Evolutionary conservation across 2,113 vertebrate species (phyloP), one percentile per base, ranked within the genome.

Genomic region (Bambusicola thoracicus): DNA sequence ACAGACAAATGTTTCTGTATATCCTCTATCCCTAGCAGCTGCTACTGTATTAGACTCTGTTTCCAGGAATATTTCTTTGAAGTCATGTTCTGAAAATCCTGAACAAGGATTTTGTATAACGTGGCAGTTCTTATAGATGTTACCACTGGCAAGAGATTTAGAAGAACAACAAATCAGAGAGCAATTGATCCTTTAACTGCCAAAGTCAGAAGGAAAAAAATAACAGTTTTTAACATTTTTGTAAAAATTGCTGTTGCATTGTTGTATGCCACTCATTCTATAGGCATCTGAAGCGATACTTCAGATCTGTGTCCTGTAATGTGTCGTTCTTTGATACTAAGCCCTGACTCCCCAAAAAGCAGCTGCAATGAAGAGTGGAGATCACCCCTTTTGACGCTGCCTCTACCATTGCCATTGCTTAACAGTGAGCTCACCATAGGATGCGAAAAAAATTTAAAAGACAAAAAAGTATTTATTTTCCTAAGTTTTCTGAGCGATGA

Each of bases 51-150:
- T 87, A 70, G 58, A 34, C 44, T 48, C 8, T 68, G 72, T 87
- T 94, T 91, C 76, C 72, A 93, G 89, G 43, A 72, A 72, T 21
- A 75, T 68, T 81, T 72, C 34, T 92, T 89, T 89, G 72, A 94
- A 89, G 59, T 70, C 2, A 1, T 48, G 29, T 30, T 75, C n/a
- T 75, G 61, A 89, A 91, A 85, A 89, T 65, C 72, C 61, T 30
- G 32, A 80, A n/a, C 41, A 34, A 79, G 79, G 55, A 70, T 78
- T 92, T 80, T 75, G 68, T 81, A 70, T 94, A 85, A 77, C 0
- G 8, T 85, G 85, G 87, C 79, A 68, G 63, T 87, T 81, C 86
- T 89, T 86, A 73, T 14, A 40, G 74, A 69, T 89, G n/a, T 91
- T 92, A 80, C 55, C 59, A 36, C 73, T 92, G 65, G 29, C 72